These are phyloP conservation scores for Acrossocheilus fasciatus DNA, from an alignment of 2,797 vertebrate species.

Conservation along the genomic window DNA sequence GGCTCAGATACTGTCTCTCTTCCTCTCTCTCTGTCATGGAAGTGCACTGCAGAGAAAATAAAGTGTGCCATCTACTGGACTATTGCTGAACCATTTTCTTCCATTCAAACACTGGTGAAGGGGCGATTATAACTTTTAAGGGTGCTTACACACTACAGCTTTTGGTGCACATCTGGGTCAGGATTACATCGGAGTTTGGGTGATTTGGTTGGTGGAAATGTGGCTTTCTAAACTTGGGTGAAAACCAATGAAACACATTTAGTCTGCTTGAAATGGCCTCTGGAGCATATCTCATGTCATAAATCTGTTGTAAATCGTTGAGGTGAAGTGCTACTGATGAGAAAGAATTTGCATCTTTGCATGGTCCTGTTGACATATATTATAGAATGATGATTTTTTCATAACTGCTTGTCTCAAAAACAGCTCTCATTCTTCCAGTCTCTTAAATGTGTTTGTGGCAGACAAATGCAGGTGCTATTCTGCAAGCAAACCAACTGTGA, in stretches of 20 bases:
- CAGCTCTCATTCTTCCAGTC: no score
- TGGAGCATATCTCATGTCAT: not conserved
- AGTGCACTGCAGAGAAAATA: conserved; percentile 23
- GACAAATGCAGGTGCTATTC: not conserved
- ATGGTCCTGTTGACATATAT: not conserved
- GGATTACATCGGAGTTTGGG: not conserved
- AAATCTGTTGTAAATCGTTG: not conserved
- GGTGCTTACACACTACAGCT: not conserved
- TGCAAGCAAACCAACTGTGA: not conserved
- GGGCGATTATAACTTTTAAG: conserved; percentile 12
- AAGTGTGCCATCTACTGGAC: conserved; percentile 53
- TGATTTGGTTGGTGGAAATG: not conserved
- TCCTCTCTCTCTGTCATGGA: not conserved
- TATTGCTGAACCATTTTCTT: not conserved
- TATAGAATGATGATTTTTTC: not conserved
- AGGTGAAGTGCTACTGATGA: not conserved
- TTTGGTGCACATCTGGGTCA: not conserved
- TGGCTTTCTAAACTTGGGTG: not conserved
- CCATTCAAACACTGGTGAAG: conserved; percentile 20
- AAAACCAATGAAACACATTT: not conserved
- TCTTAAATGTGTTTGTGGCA: not conserved
- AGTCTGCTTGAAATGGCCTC: not conserved
- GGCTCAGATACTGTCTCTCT: not conserved
- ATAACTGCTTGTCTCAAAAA: not conserved
- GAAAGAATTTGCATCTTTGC: not conserved